phyloP scores from a whole-genome alignment of 2,888 invertebrate genomes.

The Thecocarcelia acutangulata region DNA sequence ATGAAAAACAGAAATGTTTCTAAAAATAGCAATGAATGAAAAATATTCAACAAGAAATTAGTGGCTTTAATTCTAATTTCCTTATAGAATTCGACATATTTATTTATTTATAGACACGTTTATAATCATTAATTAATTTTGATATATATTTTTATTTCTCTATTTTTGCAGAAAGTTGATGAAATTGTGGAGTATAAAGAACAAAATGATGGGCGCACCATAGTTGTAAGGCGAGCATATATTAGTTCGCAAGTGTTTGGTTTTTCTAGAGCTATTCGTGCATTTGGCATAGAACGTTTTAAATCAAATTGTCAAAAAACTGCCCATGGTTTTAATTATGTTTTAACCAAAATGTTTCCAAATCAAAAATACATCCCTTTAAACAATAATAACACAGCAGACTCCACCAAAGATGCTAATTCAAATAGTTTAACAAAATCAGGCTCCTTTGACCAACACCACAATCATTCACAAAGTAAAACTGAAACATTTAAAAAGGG shows the following conservation, averaged over 20 bases:
- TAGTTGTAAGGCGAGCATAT: slow-evolving; percentile 92
- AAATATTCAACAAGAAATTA: too few relatives aligned
- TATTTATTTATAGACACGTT: too few relatives aligned
- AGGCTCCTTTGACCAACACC: slow-evolving; percentile 17
- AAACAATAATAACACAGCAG: slow-evolving; percentile 19
- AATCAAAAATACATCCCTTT: slow-evolving; percentile 77
- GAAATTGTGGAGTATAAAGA: slow-evolving; percentile 93
- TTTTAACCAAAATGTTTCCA: slow-evolving; percentile 87
- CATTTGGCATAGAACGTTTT: slow-evolving; percentile 94
- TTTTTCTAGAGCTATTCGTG: slow-evolving; percentile 92
- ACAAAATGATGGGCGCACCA: slow-evolving; percentile 88
- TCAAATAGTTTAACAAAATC: slow-evolving; percentile 35
- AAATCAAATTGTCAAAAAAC: slow-evolving; percentile 92
- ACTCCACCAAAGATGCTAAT: slow-evolving; percentile 40
- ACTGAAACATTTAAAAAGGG: slow-evolving; percentile 87
- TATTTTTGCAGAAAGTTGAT: slow-evolving; percentile 87
- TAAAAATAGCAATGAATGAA: too few relatives aligned
- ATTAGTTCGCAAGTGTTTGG: slow-evolving; percentile 94
- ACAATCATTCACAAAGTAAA: slow-evolving; percentile 74
- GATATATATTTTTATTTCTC: not conserved
- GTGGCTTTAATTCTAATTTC: too few relatives aligned
- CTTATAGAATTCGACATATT: too few relatives aligned
- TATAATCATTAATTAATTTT: not conserved
- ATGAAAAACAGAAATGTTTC: too few relatives aligned
- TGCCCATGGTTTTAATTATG: slow-evolving; percentile 91